These are phyloP conservation scores for Oncorhynchus masou DNA, from an alignment of 2,113 vertebrate genomes.

Conservation along the genomic window DNA sequence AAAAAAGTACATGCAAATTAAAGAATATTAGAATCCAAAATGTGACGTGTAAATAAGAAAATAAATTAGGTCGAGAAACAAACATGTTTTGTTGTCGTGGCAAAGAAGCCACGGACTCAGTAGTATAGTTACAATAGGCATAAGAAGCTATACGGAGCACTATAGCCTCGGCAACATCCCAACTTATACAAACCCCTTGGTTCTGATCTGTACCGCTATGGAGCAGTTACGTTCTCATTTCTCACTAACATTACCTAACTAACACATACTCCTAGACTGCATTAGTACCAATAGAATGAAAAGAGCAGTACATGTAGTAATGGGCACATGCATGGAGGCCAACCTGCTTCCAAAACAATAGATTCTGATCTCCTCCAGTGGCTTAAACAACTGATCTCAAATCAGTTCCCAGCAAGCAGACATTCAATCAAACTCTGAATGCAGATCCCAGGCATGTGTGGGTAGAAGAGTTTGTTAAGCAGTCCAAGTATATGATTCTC, in stretches of 20 bases:
- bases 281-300: slow-evolving; percentile 30
- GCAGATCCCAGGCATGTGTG: no score
- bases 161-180: background rate
- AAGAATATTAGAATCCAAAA: slow-evolving; percentile 54
- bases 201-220: slow-evolving; percentile 6
- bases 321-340: no score
- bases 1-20: slow-evolving; percentile 41
- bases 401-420: no score
- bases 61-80: slow-evolving; percentile 64
- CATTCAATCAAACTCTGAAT: no score
- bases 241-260: slow-evolving; percentile 2
- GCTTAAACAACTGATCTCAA: no score
- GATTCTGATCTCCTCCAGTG: no score
- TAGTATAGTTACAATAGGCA: slow-evolving; percentile 61
- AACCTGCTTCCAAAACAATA: slow-evolving; percentile 26
- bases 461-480: no score
- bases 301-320: slow-evolving; percentile 35
- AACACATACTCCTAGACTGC: slow-evolving; percentile 33
- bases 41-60: slow-evolving; percentile 37
- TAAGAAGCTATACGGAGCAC: background rate
- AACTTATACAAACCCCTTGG: background rate
- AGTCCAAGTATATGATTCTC: no score
- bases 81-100: slow-evolving; percentile 30
- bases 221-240: slow-evolving; percentile 30
- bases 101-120: slow-evolving; percentile 65